Base-by-base conservation (phyloP, 2,888 invertebrate genomes). In the Didymodactylos carnosus region DNA sequence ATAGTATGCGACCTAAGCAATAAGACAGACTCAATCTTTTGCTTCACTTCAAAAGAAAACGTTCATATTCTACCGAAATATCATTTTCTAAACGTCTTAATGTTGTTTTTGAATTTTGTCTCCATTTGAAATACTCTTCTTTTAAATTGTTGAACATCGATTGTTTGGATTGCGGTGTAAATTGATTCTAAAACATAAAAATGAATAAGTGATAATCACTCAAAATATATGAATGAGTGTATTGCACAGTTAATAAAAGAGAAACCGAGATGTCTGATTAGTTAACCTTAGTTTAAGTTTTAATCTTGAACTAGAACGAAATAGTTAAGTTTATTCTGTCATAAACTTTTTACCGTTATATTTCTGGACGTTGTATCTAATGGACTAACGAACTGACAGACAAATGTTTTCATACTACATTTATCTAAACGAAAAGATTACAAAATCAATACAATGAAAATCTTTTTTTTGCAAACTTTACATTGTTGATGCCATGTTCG, bases 401-500 rank as follows among this genome's bases (percentile, higher is more conserved):
- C 62, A 62, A 62, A 4, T 19, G 35, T 35, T 27, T 62, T 62
- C 11, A 27, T 13, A 35, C n/a, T 62, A 19, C 27, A n/a, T 35
- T 35, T 35, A 62, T 62, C 62, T 62, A 35, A 35, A 62, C 10
- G 10, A 35, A n/a, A 19, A 8, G 1, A 13, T n/a, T 10, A 3
- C 7, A 29, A 19, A 29, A 49, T 6, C 19, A n/a, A 23, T 23
- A 49, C n/a, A 19, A 49, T n/a, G 7, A 23, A 2, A 23, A 62
- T 6, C 3, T 35, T 19, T 29, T 29, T 19, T 19, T n/a, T 13
- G 29, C 3, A n/a, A 11, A 62, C n/a, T n/a, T 62, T 25, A 86
- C 86, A 98, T 84, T 98, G 98, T 91, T 97, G 92, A 84, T 95
- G 94, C 94, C 97, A 98, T 84, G 97, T 97, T 83, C 98, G 88